phyloP scores from a whole-genome alignment of 1,140 invertebrate genomes.

The Sitophilus oryzae region DNA sequence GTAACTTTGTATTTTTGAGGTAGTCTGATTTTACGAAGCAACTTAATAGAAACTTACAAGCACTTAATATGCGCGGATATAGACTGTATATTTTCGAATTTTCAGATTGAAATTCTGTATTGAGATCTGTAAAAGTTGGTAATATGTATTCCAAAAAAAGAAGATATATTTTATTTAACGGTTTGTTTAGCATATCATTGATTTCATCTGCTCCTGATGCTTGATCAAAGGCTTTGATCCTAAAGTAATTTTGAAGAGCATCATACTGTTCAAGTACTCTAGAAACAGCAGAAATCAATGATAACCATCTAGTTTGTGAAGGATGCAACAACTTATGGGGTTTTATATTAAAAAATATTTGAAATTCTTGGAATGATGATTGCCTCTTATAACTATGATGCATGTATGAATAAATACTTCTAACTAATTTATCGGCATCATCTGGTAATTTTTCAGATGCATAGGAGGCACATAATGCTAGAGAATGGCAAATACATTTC shows the following conservation, averaged over 20 bases:
- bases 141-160: conserved; percentile 4
- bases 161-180: too few relatives aligned
- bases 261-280: conserved; percentile 7
- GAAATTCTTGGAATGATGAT: too few relatives aligned
- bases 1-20: too few relatives aligned
- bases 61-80: too few relatives aligned
- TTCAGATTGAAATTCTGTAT: conserved; percentile 11
- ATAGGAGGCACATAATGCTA: conserved; percentile 1
- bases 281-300: conserved; percentile 1
- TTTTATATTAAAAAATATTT: too few relatives aligned
- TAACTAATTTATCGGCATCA: neutral
- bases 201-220: conserved; percentile 2
- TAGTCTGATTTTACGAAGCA: too few relatives aligned
- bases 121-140: conserved; percentile 6
- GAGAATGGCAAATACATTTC: conserved; percentile 9
- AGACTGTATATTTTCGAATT: too few relatives aligned
- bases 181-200: conserved; percentile 3
- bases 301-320: too few relatives aligned
- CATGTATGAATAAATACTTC: neutral
- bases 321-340: neutral
- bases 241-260: conserved; percentile 8
- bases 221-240: conserved; percentile 1
- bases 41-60: too few relatives aligned
- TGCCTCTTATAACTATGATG: too few relatives aligned
- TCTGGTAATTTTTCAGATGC: conserved; percentile 8